Conservation (phyloP, 2,113 vertebrate genomes). For the Poeciliopsis prolifica region DNA sequence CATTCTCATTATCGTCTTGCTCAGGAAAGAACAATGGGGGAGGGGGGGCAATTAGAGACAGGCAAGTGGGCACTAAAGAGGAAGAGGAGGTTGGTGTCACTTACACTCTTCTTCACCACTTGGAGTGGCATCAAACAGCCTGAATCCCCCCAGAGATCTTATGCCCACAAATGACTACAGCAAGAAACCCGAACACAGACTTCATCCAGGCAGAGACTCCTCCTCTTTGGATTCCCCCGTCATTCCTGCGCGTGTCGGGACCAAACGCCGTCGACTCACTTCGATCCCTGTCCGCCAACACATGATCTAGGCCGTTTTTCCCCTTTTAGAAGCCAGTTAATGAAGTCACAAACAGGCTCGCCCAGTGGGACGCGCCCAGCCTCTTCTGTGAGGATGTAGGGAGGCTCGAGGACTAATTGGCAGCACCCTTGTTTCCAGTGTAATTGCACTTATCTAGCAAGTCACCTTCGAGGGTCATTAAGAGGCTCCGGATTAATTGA, state of each 20-base stretch:
- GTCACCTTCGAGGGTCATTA: slow-evolving; percentile 85
- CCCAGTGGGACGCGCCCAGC: slow-evolving; percentile 69
- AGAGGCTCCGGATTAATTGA: slow-evolving; percentile 81
- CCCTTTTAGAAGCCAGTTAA: slow-evolving; percentile 79
- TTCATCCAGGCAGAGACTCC: slow-evolving; percentile 2
- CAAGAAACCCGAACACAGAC: slow-evolving; percentile 1
- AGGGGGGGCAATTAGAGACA: slow-evolving; percentile 63
- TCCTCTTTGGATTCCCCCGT: slow-evolving; percentile 7
- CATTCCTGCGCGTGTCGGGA: slow-evolving; percentile 46
- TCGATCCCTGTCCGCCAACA: slow-evolving; percentile 60
- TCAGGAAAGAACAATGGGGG: slow-evolving; percentile 68
- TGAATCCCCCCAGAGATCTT: slow-evolving; percentile 1
- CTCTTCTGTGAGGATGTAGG: slow-evolving; percentile 63
- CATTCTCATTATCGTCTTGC: slow-evolving; percentile 77
- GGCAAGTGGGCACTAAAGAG: slow-evolving; percentile 47
- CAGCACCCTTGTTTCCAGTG: slow-evolving; percentile 79
- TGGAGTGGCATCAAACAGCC: slow-evolving; percentile 9
- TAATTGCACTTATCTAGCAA: slow-evolving; percentile 83
- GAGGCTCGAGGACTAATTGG: slow-evolving; percentile 80
- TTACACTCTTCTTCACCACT: slow-evolving; percentile 20
- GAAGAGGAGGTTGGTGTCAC: slow-evolving; percentile 33
- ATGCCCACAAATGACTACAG: slow-evolving; percentile 15
- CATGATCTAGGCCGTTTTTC: slow-evolving; percentile 71
- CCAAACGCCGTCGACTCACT: slow-evolving; percentile 50
- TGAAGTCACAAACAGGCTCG: slow-evolving; percentile 81